Conservation (phyloP, 2,113 vertebrate species). For the Cryptotis parvus region DNA sequence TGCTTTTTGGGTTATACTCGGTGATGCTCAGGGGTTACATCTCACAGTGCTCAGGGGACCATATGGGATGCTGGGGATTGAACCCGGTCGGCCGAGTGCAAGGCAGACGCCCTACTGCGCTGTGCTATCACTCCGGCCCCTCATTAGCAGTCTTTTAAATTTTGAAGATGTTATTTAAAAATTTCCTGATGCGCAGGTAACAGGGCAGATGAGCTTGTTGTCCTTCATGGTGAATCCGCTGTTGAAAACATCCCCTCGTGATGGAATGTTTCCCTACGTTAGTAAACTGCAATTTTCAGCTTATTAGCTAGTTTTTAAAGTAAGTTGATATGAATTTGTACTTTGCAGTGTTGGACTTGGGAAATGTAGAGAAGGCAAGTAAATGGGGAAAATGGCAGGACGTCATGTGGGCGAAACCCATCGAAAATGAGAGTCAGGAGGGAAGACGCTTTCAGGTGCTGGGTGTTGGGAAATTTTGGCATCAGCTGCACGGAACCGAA, state of each 20-base stretch:
- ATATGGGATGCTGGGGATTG: too few species aligned
- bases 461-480: not conserved
- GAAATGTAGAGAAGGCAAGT: constrained; percentile 34
- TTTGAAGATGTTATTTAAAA: constrained; percentile 54
- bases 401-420: not conserved
- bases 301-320: constrained; percentile 23
- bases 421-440: not conserved
- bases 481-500: constrained; percentile 9
- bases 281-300: not conserved
- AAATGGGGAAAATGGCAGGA: not conserved
- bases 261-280: not conserved
- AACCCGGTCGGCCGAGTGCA: too few species aligned
- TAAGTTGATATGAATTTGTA: constrained; percentile 5
- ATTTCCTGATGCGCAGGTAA: not conserved
- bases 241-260: constrained; percentile 25
- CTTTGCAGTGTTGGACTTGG: not conserved
- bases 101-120: too few species aligned
- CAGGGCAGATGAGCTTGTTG: not conserved
- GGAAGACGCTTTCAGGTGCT: not conserved
- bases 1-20: too few species aligned
- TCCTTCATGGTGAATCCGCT: not conserved
- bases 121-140: too few species aligned
- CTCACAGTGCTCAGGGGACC: too few species aligned
- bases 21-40: too few species aligned
- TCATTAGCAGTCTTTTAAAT: constrained; percentile 1